phyloP scores from a whole-genome alignment of 2,113 vertebrate species.

The Psittacara wagleri region DNA sequence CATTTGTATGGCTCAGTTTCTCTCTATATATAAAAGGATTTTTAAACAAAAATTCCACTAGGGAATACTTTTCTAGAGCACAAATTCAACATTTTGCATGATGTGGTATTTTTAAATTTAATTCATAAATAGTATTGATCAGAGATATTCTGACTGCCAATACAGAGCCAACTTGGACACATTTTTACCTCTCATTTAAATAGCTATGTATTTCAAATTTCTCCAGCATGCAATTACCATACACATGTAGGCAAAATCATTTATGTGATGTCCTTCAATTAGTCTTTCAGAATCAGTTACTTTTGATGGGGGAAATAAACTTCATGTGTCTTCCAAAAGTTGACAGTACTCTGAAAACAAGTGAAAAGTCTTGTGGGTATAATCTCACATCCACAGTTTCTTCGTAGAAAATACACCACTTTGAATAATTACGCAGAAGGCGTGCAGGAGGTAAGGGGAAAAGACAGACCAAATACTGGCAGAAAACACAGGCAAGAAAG shows the following conservation, averaged over 20 bases:
- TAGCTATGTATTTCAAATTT: neutral
- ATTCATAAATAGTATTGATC: neutral
- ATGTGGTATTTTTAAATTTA: slow-evolving; percentile 22
- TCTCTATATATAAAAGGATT: slow-evolving; percentile 47
- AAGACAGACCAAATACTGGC: neutral
- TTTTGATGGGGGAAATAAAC: neutral
- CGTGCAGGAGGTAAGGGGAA: neutral
- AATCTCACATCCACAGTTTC: neutral
- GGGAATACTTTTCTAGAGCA: slow-evolving; percentile 43
- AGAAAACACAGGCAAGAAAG: neutral
- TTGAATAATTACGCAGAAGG: neutral
- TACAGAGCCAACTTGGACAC: neutral
- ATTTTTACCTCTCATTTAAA: neutral
- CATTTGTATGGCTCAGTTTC: slow-evolving; percentile 64
- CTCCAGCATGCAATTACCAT: neutral
- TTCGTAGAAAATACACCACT: neutral
- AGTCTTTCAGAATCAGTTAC: neutral
- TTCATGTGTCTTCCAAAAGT: neutral
- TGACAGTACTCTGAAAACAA: neutral
- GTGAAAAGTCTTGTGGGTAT: neutral
- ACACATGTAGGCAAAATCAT: neutral
- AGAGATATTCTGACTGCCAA: slow-evolving; percentile 22
- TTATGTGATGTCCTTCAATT: neutral
- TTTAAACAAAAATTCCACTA: slow-evolving; percentile 52
- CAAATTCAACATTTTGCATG: neutral